Evolutionary conservation across 2,888 invertebrate species (phyloP).

Genomic region (Incurvaria masculella): DNA sequence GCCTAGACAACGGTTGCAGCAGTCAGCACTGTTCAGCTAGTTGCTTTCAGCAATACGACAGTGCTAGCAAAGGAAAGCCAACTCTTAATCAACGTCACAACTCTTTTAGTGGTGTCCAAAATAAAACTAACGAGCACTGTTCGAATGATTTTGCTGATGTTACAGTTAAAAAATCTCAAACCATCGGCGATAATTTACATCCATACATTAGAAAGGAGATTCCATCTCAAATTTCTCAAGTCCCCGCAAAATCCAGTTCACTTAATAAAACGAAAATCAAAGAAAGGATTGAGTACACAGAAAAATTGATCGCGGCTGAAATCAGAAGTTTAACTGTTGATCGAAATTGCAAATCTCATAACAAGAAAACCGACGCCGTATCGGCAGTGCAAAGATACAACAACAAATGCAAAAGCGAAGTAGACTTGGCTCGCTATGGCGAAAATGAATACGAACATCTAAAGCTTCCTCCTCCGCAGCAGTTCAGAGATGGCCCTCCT

Average conservation of each 20-base stretch:
- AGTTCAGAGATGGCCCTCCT: conserved; percentile 77
- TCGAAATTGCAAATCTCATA: conserved; percentile 35
- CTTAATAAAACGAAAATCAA: conserved; percentile 36
- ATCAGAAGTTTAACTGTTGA: conserved; percentile 44
- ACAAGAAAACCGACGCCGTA: conserved; percentile 25
- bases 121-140: conserved; percentile 33
- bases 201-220: conserved; percentile 53
- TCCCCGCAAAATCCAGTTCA: conserved; percentile 26
- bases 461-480: conserved; percentile 74
- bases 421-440: conserved; percentile 54
- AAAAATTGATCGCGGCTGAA: conserved; percentile 49
- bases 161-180: conserved; percentile 47
- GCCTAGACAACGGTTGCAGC: conserved; percentile 40
- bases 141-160: conserved; percentile 32
- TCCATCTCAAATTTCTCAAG: conserved; percentile 22
- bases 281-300: conserved; percentile 49
- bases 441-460: conserved; percentile 68
- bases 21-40: conserved; percentile 45
- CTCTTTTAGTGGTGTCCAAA: conserved; percentile 47
- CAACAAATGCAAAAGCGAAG: conserved; percentile 58
- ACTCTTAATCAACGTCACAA: conserved; percentile 41
- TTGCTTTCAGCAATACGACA: conserved; percentile 40
- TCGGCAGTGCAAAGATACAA: conserved; percentile 34
- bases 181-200: conserved; percentile 45
- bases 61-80: conserved; percentile 26